phyloP scores from a whole-genome alignment of 2,113 vertebrate genomes.

The Bubo bubo region DNA sequence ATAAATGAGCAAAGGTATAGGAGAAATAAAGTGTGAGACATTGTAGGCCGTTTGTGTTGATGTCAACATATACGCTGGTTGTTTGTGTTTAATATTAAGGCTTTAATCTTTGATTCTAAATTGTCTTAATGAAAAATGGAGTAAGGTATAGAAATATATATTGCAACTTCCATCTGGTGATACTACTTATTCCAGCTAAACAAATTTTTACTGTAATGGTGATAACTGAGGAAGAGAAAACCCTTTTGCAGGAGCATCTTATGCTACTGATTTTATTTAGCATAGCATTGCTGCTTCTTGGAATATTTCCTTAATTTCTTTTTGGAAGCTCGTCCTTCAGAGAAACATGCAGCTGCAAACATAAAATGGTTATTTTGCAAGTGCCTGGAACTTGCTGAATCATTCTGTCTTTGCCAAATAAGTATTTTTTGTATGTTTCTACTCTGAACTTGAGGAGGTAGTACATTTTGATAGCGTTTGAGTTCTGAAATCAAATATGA shows the following conservation, averaged over 20 bases:
- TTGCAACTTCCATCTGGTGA: background rate
- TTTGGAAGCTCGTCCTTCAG: slow-evolving; percentile 8
- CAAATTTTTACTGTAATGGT: background rate
- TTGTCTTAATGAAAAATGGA: background rate
- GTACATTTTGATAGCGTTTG: background rate
- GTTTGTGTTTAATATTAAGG: background rate
- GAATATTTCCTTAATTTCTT: background rate
- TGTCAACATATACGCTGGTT: background rate
- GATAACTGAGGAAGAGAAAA: background rate
- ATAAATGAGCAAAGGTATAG: background rate
- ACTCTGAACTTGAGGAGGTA: background rate
- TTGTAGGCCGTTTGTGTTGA: background rate
- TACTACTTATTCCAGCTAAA: background rate
- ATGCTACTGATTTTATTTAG: background rate
- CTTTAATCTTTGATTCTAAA: background rate
- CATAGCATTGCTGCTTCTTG: background rate
- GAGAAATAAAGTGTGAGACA: background rate
- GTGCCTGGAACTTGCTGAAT: slow-evolving; percentile 48
- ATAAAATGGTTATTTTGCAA: slow-evolving; percentile 59
- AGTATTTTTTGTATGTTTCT: slow-evolving; percentile 1
- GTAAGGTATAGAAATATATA: background rate
- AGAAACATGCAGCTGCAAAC: slow-evolving; percentile 39
- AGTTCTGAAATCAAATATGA: background rate
- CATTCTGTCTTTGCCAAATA: slow-evolving; percentile 34
- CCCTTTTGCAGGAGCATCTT: background rate